Evolutionary conservation across 2,113 vertebrate species (phyloP), one percentile per base, ranked within the genome.

Genomic region (Chlorodrepanis virens): DNA sequence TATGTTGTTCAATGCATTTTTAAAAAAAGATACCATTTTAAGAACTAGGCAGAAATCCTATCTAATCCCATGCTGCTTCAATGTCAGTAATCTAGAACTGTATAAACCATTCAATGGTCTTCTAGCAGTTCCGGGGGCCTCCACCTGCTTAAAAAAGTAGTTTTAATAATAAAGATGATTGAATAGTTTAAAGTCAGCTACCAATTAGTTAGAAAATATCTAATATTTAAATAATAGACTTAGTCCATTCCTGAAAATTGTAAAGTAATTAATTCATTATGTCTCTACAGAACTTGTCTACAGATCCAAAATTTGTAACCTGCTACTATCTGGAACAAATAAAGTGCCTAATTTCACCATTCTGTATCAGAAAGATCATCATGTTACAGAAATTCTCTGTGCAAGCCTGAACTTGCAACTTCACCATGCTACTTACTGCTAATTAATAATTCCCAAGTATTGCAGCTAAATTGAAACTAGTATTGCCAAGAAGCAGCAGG

Each of bases 1-100:
- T 35, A 60, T 14, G 18, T 7, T 69, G 6, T 50, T 85, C 0
- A 0, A 71, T 8, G 24, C 3, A 1, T 39, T 65, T 29, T 65
- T 29, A 40, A 63, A 53, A 52, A 70, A 60, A 59, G 4, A 35
- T 10, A 40, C 6, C 14, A 63, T 70, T 87, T 87, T 82, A 75
- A 63, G 56, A 87, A 50, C 20, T 37, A 45, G 23, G 19, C 42
- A 77, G 37, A 80, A 81, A 90, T 74, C 40, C 49, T 71, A n/a
- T 52, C 49, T 68, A 94, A 94, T 83, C 49, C 20, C 40, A 86
- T 72, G 20, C 31, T 56, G 40, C 61, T 56, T 81, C 63, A 35
- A 6, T 40, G 28, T 40, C 76, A 80, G n/a, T 40, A 68, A 87
- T 16, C 75, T 75, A 59, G 12, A 86, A 33, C 14, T 2, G 0